Conservation (phyloP, 2,113 vertebrate genomes). For the Hydropotes inermis region DNA sequence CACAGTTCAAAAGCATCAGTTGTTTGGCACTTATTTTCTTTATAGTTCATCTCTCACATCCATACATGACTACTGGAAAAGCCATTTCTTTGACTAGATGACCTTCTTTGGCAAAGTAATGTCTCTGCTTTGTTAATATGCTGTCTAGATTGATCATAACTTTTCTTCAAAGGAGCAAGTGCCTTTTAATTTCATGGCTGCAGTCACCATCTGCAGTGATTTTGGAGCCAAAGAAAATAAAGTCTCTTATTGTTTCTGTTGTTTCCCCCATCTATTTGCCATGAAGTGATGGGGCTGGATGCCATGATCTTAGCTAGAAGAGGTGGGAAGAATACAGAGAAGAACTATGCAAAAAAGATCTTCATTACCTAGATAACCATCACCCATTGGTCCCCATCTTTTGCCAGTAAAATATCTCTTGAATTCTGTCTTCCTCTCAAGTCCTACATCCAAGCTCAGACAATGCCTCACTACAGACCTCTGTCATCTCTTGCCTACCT, state of each 20-base stretch:
- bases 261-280: background rate
- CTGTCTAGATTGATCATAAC: background rate
- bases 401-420: background rate
- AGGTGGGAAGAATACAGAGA: background rate
- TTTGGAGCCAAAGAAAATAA: background rate
- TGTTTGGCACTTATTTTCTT: background rate
- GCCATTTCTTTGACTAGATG: background rate
- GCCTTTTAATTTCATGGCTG: background rate
- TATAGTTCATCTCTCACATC: background rate
- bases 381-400: accelerated
- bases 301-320: background rate
- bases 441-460: background rate
- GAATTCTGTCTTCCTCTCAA: background rate
- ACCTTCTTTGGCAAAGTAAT: background rate
- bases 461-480: background rate
- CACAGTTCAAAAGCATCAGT: background rate
- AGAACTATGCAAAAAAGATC: background rate
- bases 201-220: background rate
- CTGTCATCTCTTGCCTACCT: background rate
- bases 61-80: background rate
- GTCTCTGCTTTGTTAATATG: background rate
- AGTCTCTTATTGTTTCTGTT: background rate
- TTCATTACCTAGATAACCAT: background rate
- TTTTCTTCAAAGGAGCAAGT: background rate
- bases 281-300: background rate